Percentiles rank a stretch among this genome's conserved stretches.
These are phyloP conservation scores for Buathra laborator DNA, from an alignment of 2,888 invertebrate genomes.

Conservation along the genomic window DNA sequence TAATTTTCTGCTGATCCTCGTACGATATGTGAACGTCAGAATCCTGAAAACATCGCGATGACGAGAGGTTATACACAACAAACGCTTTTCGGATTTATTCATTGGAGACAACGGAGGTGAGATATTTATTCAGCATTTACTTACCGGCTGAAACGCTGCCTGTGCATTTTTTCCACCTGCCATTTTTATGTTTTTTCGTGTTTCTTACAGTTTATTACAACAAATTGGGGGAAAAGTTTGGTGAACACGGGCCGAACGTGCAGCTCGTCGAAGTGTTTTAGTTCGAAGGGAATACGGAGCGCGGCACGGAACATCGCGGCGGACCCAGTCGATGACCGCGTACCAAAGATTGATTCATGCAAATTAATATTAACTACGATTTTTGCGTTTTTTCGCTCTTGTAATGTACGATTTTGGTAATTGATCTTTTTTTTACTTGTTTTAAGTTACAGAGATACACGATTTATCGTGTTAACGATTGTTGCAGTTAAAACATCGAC, in stretches of 20 bases:
- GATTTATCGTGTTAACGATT: background rate
- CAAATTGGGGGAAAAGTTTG: background rate
- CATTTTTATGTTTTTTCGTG: slow-evolving; percentile 66
- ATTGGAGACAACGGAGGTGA: slow-evolving; percentile 35
- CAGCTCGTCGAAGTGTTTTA: slow-evolving; percentile 16
- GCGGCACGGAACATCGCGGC: background rate
- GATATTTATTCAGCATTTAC: slow-evolving; percentile 72
- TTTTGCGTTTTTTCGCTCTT: background rate
- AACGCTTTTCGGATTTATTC: background rate
- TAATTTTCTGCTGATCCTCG: slow-evolving; percentile 99
- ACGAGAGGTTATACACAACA: slow-evolving; percentile 70
- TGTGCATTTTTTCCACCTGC: slow-evolving; percentile 83
- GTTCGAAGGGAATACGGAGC: slow-evolving; percentile 2
- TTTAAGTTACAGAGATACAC: background rate
- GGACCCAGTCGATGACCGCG: background rate
- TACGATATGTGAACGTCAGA: slow-evolving; percentile 97
- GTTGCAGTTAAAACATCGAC: too few species aligned
- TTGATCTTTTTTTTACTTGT: background rate
- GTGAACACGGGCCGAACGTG: background rate
- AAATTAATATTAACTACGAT: background rate
- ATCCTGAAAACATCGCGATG: slow-evolving; percentile 86
- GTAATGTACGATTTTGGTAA: background rate
- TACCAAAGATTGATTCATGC: background rate
- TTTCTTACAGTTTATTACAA: slow-evolving; percentile 33
- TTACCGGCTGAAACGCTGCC: slow-evolving; percentile 91